Base-by-base conservation (phyloP, 2,113 vertebrate species). In the Orthonyx spaldingii region DNA sequence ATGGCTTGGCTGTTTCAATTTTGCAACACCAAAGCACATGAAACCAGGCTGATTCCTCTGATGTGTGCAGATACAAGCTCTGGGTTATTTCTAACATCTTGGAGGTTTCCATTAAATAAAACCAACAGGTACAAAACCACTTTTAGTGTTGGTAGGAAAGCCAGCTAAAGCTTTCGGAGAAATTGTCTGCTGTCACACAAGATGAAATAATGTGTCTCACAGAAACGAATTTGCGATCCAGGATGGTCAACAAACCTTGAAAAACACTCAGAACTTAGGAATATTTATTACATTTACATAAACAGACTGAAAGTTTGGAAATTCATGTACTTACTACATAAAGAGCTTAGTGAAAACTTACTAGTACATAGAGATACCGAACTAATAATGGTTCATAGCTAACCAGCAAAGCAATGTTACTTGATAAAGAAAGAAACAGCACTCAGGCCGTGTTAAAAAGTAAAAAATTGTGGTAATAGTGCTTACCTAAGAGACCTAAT, bases 31-130 rank as follows among this genome's bases (percentile, higher is more conserved):
- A 80, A 61, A 77, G 52, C 68, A 22, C 42, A 24, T 6, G 21
- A 47, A 66, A 35, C 26, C 8, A 50, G 59, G 35, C 13, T 26
- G 37, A 66, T 66, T 55, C 27, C 20, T 81, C 80, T 4, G 0
- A 5, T n/a, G 28, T 13, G 18, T 56, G 32, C 9, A 0, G 12
- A 15, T 27, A 13, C 15, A 7, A n/a, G 7, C 30, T 57, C 13
- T 83, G 70, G 17, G 14, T 84, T 52, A 47, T 47, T 71, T 37
- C 42, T 46, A 42, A 5, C 2, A 35, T 33, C 32, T n/a, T 5
- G 32, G 13, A 23, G 6, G 1, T 65, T 86, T 65, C 27, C 49
- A 28, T 21, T 27, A 50, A 70, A 30, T 42, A 10, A 3, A 59
- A 66, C 8, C 35, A 82, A 27, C 17, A 61, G 41, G 63, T 76